A percentile compares a stretch with the other conserved stretches of the same genome.
phyloP scores from a whole-genome alignment of 2,888 invertebrate genomes.

The Drosophila hamatofila region DNA sequence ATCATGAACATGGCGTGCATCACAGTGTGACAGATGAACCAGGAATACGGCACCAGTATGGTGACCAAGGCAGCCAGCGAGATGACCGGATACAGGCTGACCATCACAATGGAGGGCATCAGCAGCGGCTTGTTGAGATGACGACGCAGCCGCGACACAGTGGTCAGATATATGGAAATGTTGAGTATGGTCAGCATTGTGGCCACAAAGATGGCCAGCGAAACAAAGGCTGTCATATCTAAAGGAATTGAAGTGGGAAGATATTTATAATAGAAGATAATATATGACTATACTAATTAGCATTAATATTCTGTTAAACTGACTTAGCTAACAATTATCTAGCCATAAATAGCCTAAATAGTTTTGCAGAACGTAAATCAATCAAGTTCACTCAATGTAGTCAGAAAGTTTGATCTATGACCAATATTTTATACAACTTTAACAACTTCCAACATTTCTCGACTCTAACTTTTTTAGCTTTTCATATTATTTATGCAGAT shows the following conservation, averaged over 20 bases:
- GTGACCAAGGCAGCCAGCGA: slow-evolving; percentile 81
- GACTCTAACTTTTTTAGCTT: neutral
- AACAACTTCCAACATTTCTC: neutral
- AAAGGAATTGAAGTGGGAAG: neutral
- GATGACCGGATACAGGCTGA: slow-evolving; percentile 82
- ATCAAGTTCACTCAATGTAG: neutral
- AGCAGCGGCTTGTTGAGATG: slow-evolving; percentile 67
- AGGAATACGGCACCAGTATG: slow-evolving; percentile 81
- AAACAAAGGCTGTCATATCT: slow-evolving; percentile 83
- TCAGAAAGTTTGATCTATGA: neutral
- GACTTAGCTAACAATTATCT: neutral
- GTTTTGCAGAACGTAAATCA: neutral
- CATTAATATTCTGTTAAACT: too few species aligned
- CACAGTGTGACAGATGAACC: slow-evolving; percentile 83
- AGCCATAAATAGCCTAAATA: neutral
- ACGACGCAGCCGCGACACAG: slow-evolving; percentile 67
- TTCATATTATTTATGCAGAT: neutral
- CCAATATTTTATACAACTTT: neutral
- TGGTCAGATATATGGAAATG: slow-evolving; percentile 79
- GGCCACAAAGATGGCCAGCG: slow-evolving; percentile 79
- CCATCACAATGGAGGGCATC: slow-evolving; percentile 71
- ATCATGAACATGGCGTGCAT: slow-evolving; percentile 84
- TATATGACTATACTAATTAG: too few species aligned
- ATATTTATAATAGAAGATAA: neutral
- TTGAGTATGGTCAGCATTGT: slow-evolving; percentile 79